Evolutionary conservation across 1,140 invertebrate species (phyloP), one percentile per base, ranked within the genome.

Genomic region (Lineus longissimus): DNA sequence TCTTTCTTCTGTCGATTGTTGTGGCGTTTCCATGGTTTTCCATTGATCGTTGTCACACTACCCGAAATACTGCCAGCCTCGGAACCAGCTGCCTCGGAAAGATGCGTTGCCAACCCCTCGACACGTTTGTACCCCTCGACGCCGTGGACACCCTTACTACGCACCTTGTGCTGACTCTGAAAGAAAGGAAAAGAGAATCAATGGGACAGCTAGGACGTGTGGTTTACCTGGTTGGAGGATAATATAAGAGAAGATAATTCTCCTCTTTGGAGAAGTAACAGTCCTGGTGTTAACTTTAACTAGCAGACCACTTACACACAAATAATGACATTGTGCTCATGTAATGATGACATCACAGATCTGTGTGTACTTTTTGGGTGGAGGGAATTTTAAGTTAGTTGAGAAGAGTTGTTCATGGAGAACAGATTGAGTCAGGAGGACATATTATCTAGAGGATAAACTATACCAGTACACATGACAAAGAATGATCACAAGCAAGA

Each of bases 21-120:
- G 75, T 92, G 90, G 71, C 87, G 86, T 73, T 93, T 93, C 90
- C 91, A 93, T 4, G 91, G 90, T 81, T 94, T 94, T 74, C 29
- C 78, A 15, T 43, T 62, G 11, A 70, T 11, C 11, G 64, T 66
- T 9, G 58, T 45, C 59, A 55, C 47, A 41, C 67, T 69, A 57
- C 61, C 55, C 22, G 57, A 23, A 11, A 47, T 40, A 55, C 17
- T 58, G 33, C 33, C 33, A 4, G 33, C 15, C 43, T 65, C 45
- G 17, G 30, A 27, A 2, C 41, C 43, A 36, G 25, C 33, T 1
- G 57, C 40, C 25, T 43, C 36, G 23, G 54, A 31, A 22, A 60
- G 47, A 9, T 65, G 40, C 29, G 70, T 67, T 47, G 33, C 55
- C 54, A 71, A 57, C 27, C 66, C 66, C 22, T 67, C 65, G 23